Percentiles rank a stretch among this genome's conserved stretches.
Conservation (phyloP, 2,113 vertebrate genomes). For the Melanocharis versteri region DNA sequence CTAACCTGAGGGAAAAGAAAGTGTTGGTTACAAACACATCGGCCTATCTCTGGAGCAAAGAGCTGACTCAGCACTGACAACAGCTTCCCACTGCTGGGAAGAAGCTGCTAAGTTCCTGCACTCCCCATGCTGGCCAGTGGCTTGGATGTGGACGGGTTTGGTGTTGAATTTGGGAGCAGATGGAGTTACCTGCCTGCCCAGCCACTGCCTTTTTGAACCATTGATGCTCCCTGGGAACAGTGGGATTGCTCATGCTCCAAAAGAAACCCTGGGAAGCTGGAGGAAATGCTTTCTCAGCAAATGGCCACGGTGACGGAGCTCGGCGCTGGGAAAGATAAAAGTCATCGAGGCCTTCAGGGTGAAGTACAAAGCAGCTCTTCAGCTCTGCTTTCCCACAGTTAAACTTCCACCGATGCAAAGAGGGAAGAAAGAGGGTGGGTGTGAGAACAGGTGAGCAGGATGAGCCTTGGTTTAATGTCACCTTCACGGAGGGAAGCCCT, state of each 20-base stretch:
- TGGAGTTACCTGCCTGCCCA: not conserved
- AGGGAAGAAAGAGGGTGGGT: not conserved
- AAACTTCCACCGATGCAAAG: not conserved
- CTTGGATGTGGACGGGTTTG: accelerated
- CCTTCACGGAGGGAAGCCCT: not conserved
- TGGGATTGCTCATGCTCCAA: not conserved
- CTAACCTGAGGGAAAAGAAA: not conserved
- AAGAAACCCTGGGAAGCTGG: not conserved
- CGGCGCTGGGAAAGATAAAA: not conserved
- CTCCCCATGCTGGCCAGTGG: accelerated
- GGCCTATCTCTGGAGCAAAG: not conserved
- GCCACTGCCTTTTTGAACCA: not conserved
- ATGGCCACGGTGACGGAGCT: not conserved
- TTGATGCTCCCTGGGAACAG: not conserved
- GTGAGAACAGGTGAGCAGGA: not conserved
- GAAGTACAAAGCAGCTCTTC: conserved; percentile 25
- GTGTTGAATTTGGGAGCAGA: not conserved
- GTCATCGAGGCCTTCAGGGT: conserved; percentile 25
- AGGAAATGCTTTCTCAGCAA: conserved; percentile 34
- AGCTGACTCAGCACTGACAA: not conserved
- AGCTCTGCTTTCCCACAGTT: conserved; percentile 11
- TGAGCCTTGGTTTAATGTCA: not conserved
- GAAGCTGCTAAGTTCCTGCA: not conserved
- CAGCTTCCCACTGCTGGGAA: not conserved
- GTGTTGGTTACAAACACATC: not conserved